phyloP scores from a whole-genome alignment of 1,140 invertebrate genomes.

The Brachionus calyciflorus region DNA sequence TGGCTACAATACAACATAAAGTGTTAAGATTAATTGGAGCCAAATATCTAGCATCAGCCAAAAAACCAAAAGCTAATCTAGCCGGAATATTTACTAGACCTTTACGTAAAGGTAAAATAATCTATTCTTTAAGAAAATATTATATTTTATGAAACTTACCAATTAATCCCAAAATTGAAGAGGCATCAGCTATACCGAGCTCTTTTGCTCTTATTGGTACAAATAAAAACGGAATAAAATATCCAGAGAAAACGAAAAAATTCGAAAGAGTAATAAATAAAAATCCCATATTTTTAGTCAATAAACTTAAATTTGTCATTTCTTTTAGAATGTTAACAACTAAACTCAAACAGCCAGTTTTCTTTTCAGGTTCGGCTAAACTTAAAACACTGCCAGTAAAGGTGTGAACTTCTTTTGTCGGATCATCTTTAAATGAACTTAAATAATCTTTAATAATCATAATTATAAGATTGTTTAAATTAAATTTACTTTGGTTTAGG shows the following conservation, averaged over 20 bases:
- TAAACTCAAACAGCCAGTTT: background rate
- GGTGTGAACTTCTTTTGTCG: background rate
- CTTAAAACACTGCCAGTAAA: conserved; percentile 35
- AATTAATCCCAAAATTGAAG: conserved; percentile 2
- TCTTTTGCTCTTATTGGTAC: conserved; percentile 32
- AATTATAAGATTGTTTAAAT: background rate
- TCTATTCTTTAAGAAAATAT: background rate
- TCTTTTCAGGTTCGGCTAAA: background rate
- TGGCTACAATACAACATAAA: background rate
- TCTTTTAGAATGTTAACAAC: conserved; percentile 10
- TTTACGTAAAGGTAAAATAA: background rate
- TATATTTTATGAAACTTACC: background rate
- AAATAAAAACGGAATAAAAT: conserved; percentile 36
- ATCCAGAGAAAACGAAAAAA: conserved; percentile 37
- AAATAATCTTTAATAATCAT: background rate
- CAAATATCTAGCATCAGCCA: conserved; percentile 13
- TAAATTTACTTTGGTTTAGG: conserved; percentile 19
- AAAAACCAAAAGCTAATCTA: conserved; percentile 10
- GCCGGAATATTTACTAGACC: conserved; percentile 36
- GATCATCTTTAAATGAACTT: background rate
- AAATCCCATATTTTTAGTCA: conserved; percentile 15
- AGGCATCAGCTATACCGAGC: background rate
- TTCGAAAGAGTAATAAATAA: conserved; percentile 18
- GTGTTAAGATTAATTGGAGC: conserved; percentile 35
- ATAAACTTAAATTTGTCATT: conserved; percentile 35